Percentiles rank a stretch among this genome's conserved stretches.
Evolutionary conservation across 2,113 vertebrate genomes (phyloP).

Genomic region (Halcyon malimbica): DNA sequence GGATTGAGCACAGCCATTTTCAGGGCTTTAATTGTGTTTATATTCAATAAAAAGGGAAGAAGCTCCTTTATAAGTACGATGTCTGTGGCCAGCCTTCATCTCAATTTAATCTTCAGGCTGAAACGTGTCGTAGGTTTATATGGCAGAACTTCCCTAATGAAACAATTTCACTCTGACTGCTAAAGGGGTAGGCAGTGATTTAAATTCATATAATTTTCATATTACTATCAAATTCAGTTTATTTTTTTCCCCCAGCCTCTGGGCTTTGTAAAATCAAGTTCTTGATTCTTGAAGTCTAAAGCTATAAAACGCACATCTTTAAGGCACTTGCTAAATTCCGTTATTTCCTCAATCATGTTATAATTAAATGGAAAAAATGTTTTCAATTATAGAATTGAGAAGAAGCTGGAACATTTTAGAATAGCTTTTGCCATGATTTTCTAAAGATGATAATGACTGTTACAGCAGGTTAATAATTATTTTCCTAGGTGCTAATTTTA

Average conservation of each 20-base stretch:
- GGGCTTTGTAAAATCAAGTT: neutral
- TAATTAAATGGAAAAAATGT: slow-evolving; percentile 10
- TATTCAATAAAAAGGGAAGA: neutral
- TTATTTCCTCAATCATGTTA: neutral
- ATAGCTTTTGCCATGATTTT: neutral
- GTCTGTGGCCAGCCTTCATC: neutral
- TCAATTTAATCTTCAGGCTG: neutral
- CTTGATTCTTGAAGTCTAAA: neutral
- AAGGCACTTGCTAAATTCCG: neutral
- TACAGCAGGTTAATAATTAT: neutral
- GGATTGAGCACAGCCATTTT: neutral
- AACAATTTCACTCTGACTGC: neutral
- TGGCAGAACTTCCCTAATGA: neutral
- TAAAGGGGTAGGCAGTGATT: neutral
- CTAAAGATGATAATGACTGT: neutral
- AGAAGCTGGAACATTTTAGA: neutral
- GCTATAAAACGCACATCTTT: neutral
- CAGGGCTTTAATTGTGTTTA: neutral
- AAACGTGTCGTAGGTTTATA: neutral
- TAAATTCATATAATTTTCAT: neutral
- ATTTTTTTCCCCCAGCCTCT: neutral
- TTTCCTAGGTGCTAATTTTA: neutral
- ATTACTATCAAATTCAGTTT: neutral
- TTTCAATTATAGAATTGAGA: neutral
- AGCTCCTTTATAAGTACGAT: neutral